Conservation (phyloP, 2,888 invertebrate genomes). For the Drosophila hawaiiensis region DNA sequence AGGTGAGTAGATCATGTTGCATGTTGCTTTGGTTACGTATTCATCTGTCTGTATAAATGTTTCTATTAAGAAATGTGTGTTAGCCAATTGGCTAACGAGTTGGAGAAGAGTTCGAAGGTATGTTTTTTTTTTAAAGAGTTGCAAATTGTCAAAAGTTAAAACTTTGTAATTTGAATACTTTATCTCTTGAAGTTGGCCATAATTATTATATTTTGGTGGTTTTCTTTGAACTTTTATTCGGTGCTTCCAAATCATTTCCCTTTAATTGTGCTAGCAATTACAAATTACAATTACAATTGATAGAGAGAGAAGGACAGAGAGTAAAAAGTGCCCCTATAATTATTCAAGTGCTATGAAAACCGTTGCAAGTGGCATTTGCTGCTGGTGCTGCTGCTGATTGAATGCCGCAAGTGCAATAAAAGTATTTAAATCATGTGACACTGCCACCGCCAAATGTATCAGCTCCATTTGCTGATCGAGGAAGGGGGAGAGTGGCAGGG, state of each 20-base stretch:
- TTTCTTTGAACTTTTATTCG: slow-evolving; percentile 18
- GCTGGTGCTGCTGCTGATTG: slow-evolving; percentile 53
- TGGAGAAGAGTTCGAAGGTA: neutral
- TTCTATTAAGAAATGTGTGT: neutral
- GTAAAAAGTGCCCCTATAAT: slow-evolving; percentile 63
- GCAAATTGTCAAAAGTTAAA: neutral
- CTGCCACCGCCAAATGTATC: slow-evolving; percentile 23
- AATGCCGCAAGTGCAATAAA: slow-evolving; percentile 63
- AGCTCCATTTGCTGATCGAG: slow-evolving; percentile 11
- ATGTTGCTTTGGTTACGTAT: neutral
- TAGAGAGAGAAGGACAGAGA: neutral
- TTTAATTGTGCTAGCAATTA: slow-evolving; percentile 69
- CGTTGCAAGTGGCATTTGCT: neutral
- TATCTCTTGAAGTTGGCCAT: neutral
- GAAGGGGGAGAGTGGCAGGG: neutral
- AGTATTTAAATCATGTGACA: slow-evolving; percentile 64
- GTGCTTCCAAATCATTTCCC: slow-evolving; percentile 53
- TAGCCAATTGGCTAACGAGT: neutral
- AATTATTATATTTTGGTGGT: neutral
- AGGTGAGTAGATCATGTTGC: slow-evolving; percentile 1
- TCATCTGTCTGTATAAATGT: neutral
- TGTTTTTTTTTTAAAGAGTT: neutral
- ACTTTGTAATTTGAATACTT: neutral
- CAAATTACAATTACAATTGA: slow-evolving; percentile 64
- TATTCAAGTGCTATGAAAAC: slow-evolving; percentile 46